These are phyloP conservation scores for Xestia xanthographa DNA, from an alignment of 2,888 invertebrate species.

Conservation along the genomic window DNA sequence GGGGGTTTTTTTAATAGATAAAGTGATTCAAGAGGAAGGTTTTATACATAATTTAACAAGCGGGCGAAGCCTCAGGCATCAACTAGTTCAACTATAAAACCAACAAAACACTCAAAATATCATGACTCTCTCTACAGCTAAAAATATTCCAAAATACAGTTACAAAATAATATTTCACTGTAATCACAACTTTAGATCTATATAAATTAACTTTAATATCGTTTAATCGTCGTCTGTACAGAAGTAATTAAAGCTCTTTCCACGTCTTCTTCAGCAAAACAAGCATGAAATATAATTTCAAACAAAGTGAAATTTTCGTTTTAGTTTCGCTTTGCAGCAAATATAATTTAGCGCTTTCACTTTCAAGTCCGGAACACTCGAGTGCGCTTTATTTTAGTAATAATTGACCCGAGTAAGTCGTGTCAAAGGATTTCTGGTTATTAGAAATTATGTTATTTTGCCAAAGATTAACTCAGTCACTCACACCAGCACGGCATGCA, in stretches of 20 bases:
- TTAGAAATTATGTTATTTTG: constrained; percentile 19
- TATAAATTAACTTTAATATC: constrained; percentile 22
- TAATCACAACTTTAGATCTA: background rate
- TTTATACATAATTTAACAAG: too few species aligned
- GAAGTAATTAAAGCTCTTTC: constrained; percentile 58
- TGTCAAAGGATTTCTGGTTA: constrained; percentile 32
- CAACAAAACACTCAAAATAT: background rate
- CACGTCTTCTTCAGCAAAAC: constrained; percentile 56
- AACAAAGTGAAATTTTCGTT: constrained; percentile 62
- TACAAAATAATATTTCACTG: background rate
- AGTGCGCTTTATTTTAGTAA: constrained; percentile 44
- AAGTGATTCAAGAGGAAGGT: too few species aligned
- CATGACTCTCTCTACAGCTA: background rate
- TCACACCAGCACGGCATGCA: background rate
- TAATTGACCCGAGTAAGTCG: constrained; percentile 23
- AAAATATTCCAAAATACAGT: background rate
- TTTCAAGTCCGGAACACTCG: constrained; percentile 49
- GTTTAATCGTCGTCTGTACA: constrained; percentile 31
- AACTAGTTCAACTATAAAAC: background rate
- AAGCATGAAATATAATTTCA: constrained; percentile 64
- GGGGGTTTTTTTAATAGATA: too few species aligned
- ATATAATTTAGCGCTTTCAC: constrained; percentile 55
- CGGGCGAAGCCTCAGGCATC: too few species aligned
- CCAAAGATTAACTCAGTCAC: constrained; percentile 13
- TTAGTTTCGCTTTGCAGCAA: constrained; percentile 46